phyloP scores from a whole-genome alignment of 2,113 vertebrate species.

The Oryzias melastigma region DNA sequence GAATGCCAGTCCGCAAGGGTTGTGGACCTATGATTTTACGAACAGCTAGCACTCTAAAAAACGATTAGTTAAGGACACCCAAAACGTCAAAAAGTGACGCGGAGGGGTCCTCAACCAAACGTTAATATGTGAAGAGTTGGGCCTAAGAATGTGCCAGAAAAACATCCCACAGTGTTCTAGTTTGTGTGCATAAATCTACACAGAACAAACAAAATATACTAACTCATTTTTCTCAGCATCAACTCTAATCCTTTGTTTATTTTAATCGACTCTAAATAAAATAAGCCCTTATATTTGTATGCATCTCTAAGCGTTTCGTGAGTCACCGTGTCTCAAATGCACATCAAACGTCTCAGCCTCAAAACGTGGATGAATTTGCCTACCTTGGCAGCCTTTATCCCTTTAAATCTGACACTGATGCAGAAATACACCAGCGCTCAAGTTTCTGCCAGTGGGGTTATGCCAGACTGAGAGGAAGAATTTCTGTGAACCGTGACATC shows the following conservation, averaged over 20 bases:
- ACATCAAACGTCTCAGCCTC: constrained; percentile 43
- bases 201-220: constrained; percentile 48
- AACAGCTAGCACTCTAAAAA: no score
- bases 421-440: constrained; percentile 59
- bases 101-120: no score
- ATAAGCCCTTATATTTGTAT: constrained; percentile 13
- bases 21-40: no score
- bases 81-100: no score
- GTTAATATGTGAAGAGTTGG: no score
- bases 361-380: constrained; percentile 46
- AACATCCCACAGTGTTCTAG: constrained; percentile 42
- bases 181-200: constrained; percentile 34
- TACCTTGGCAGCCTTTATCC: constrained; percentile 63
- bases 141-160: constrained; percentile 32
- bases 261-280: constrained; percentile 37
- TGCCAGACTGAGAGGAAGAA: constrained; percentile 53
- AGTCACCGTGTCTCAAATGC: constrained; percentile 25
- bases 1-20: no score
- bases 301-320: neutral
- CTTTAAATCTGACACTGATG: constrained; percentile 58
- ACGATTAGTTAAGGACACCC: no score
- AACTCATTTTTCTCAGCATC: constrained; percentile 39
- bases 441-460: constrained; percentile 57
- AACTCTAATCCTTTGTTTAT: constrained; percentile 53
- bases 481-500: constrained; percentile 67